Evolutionary conservation across 2,797 vertebrate species (phyloP).

Genomic region (Aplochiton taeniatus): DNA sequence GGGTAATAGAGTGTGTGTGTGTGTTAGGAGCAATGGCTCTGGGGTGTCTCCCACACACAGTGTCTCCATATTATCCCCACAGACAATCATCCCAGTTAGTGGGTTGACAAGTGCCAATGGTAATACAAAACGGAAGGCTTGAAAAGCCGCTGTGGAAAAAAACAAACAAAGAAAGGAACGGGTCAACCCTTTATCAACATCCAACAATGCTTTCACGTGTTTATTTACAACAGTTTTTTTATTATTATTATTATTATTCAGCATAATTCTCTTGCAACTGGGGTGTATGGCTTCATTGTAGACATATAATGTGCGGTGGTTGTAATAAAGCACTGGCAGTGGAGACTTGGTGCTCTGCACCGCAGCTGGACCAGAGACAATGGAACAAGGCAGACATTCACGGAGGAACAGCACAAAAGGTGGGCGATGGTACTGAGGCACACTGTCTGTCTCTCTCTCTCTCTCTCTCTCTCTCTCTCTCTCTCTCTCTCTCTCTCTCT

Average conservation of each 20-base stretch:
- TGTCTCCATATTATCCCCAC: not conserved
- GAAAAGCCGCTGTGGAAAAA: not conserved
- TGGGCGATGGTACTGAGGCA: constrained; percentile 42
- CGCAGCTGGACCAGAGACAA: constrained; percentile 46
- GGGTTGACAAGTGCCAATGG: not conserved
- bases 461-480: constrained; percentile 6
- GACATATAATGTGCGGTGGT: constrained; percentile 42
- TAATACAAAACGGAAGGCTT: not conserved
- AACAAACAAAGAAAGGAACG: not conserved
- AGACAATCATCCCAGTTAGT: not conserved
- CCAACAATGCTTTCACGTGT: not conserved
- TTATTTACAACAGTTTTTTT: not conserved
- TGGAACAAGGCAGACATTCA: constrained; percentile 39
- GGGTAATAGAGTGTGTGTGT: not conserved
- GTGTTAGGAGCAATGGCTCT: not conserved
- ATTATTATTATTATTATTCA: constrained; percentile 64
- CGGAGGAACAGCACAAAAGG: constrained; percentile 31
- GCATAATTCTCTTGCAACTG: constrained; percentile 59
- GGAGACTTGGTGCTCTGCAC: constrained; percentile 41
- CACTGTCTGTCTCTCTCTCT: constrained; percentile 31
- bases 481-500: not conserved
- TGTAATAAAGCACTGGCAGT: constrained; percentile 30
- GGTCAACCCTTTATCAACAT: not conserved
- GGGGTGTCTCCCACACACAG: not conserved
- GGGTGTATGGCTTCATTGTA: constrained; percentile 66